phyloP scores from a whole-genome alignment of 2,797 vertebrate genomes.

The Molothrus aeneus region DNA sequence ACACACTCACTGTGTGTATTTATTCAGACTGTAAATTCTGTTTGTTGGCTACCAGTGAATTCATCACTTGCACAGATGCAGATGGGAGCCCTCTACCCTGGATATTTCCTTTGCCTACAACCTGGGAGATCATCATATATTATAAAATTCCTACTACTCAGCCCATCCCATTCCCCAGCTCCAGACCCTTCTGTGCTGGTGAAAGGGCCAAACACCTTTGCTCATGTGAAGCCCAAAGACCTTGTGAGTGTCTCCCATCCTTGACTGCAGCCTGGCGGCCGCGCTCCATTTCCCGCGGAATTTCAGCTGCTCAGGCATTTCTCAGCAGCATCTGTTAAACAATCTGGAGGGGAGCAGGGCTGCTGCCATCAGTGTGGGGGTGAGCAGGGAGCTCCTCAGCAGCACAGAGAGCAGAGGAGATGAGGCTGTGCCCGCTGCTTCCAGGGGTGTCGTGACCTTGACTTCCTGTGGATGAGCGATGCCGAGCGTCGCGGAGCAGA shows the following conservation, averaged over 20 bases:
- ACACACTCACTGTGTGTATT: not conserved
- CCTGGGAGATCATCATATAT: not conserved
- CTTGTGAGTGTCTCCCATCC: constrained; percentile 25
- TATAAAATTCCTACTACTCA: fast-evolving
- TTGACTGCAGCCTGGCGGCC: not conserved
- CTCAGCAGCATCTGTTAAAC: constrained; percentile 66
- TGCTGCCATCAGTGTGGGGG: not conserved
- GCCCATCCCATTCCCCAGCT: fast-evolving
- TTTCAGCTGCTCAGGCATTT: constrained; percentile 43
- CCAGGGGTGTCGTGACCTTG: not conserved
- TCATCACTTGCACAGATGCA: not conserved
- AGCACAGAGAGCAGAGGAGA: not conserved
- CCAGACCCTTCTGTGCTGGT: not conserved
- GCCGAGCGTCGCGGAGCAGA: not conserved
- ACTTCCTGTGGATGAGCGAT: not conserved
- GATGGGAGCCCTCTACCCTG: not conserved
- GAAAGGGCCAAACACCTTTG: not conserved
- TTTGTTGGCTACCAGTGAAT: not conserved
- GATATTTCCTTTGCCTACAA: not conserved
- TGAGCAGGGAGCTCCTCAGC: constrained; percentile 17
- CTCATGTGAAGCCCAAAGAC: not conserved
- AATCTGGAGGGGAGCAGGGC: constrained; percentile 60
- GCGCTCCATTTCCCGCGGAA: constrained; percentile 61
- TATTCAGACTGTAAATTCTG: not conserved
- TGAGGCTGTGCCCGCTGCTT: not conserved